Conservation (phyloP, 2,888 invertebrate genomes). For the Ectemnius cavifrons region DNA sequence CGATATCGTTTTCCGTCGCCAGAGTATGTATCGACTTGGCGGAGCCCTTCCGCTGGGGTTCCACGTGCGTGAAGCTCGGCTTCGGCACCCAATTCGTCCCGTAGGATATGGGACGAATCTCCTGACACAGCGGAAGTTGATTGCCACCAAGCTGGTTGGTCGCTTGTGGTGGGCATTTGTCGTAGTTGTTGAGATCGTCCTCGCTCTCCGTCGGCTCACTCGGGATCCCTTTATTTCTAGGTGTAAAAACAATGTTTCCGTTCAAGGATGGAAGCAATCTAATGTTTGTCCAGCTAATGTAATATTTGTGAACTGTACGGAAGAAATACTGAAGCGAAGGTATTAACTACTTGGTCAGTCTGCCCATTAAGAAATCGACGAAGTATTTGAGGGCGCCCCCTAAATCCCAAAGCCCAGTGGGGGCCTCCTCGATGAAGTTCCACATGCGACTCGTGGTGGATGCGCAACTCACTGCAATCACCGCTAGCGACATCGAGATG, state of each 20-base stretch:
- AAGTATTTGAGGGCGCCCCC: constrained; percentile 10
- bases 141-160: constrained; percentile 50
- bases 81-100: constrained; percentile 67
- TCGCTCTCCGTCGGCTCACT: constrained; percentile 51
- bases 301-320: neutral
- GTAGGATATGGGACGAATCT: constrained; percentile 62
- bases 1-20: constrained; percentile 46
- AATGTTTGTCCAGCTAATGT: neutral
- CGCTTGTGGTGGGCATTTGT: constrained; percentile 62
- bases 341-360: neutral
- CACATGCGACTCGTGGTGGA: constrained; percentile 44
- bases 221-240: neutral
- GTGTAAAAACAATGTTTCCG: neutral
- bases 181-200: constrained; percentile 52
- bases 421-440: constrained; percentile 10
- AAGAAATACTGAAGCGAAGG: neutral
- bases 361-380: neutral
- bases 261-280: neutral
- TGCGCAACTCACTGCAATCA: constrained; percentile 54
- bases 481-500: constrained; percentile 66
- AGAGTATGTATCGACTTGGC: constrained; percentile 60
- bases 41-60: constrained; percentile 48
- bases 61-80: constrained; percentile 53
- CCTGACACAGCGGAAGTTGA: constrained; percentile 14
- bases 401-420: neutral